Percentiles rank a stretch among this genome's conserved stretches.
phyloP scores from a whole-genome alignment of 2,888 invertebrate genomes.

The Ptycholaimellus sp. region DNA sequence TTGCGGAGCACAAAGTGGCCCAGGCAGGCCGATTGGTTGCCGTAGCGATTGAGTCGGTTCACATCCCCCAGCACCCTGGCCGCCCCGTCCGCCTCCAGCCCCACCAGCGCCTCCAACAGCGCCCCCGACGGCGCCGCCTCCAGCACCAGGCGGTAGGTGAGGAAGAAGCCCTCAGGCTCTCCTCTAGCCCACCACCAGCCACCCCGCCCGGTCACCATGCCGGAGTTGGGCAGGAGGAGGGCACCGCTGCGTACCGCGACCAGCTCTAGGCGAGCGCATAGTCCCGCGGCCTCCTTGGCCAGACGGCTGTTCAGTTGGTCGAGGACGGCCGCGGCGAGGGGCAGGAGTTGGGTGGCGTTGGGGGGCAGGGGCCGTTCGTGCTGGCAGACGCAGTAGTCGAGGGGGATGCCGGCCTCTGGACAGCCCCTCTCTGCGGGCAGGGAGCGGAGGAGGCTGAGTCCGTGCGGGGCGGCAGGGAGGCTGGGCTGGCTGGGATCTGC shows the following conservation, averaged over 20 bases:
- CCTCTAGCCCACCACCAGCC: no score
- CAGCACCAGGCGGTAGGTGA: constrained; percentile 9
- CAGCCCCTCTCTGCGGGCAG: constrained; percentile 13
- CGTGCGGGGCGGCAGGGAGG: constrained; percentile 6
- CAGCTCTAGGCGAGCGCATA: no score
- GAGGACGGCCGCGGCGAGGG: no score
- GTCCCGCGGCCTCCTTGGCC: no score
- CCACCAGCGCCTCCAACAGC: constrained; percentile 13
- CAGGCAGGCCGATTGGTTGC: constrained; percentile 19
- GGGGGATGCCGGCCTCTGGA: constrained; percentile 15
- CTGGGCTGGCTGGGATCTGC: background rate
- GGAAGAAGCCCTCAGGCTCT: constrained; percentile 1
- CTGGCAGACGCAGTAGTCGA: constrained; percentile 20
- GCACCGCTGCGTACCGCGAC: no score
- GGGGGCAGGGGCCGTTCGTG: constrained; percentile 10
- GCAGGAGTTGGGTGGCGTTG: no score
- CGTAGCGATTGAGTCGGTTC: constrained; percentile 19
- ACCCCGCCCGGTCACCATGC: no score
- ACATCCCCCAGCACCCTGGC: constrained; percentile 15
- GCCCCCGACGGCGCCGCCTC: constrained; percentile 12
- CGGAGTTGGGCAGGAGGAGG: no score
- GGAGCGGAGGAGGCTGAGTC: constrained; percentile 11
- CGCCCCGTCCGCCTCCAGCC: constrained; percentile 6
- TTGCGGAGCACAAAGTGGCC: constrained; percentile 11
- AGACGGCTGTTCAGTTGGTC: no score